Conservation (phyloP, 2,888 invertebrate species). For the Gandaritis pyraliata region DNA sequence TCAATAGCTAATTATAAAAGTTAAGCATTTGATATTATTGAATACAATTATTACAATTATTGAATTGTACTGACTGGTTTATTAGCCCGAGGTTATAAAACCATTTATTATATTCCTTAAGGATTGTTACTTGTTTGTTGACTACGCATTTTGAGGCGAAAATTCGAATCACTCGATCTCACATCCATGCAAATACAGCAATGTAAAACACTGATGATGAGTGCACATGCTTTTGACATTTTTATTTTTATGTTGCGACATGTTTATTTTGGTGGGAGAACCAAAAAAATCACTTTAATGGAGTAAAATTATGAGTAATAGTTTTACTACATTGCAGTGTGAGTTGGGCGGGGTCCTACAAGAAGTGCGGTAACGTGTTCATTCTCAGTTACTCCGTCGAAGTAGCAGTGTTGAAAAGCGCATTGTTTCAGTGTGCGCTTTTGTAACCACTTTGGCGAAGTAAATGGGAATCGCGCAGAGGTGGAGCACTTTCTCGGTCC, state of each 20-base stretch:
- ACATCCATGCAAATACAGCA: too few species aligned
- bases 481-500: neutral
- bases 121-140: too few species aligned
- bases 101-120: too few species aligned
- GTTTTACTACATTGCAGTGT: neutral
- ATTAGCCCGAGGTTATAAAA: too few species aligned
- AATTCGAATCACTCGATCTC: too few species aligned
- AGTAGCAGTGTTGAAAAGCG: neutral
- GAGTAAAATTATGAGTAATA: neutral
- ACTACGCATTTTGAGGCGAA: too few species aligned
- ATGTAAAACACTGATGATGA: too few species aligned
- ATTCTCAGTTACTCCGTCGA: neutral
- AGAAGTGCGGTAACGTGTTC: conserved; percentile 7
- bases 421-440: neutral
- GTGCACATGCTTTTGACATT: too few species aligned
- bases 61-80: too few species aligned
- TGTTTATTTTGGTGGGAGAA: neutral
- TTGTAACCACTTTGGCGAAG: neutral
- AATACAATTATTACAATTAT: too few species aligned
- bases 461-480: neutral
- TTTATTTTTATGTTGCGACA: neutral
- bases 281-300: neutral
- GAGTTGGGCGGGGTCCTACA: conserved; percentile 12
- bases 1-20: too few species aligned
- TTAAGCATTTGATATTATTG: too few species aligned